Evolutionary conservation across 2,113 vertebrate species (phyloP).

Genomic region (Elaphurus davidianus): DNA sequence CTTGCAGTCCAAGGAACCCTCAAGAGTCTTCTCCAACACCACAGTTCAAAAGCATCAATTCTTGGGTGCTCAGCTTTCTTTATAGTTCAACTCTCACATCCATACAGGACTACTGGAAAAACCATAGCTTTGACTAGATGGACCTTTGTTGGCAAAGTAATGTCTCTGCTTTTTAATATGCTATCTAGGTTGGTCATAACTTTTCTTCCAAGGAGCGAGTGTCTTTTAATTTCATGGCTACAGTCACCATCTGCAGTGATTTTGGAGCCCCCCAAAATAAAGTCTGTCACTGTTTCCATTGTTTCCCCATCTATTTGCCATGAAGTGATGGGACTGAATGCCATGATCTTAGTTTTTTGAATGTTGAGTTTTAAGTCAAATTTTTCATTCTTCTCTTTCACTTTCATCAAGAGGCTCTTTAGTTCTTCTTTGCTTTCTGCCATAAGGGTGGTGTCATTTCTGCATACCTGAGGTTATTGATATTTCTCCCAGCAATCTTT

Average conservation of each 20-base stretch:
- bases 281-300: not conserved
- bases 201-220: not conserved
- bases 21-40: not conserved
- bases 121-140: not conserved
- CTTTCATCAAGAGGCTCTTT: not conserved
- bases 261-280: not conserved
- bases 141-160: not conserved
- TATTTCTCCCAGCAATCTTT: not conserved
- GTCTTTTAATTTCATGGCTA: not conserved
- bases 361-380: not conserved
- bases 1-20: not conserved
- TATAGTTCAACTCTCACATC: not conserved
- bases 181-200: not conserved
- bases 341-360: not conserved
- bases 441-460: not conserved
- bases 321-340: not conserved
- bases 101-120: not conserved
- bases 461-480: not conserved
- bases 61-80: not conserved
- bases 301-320: not conserved
- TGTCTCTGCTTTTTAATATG: not conserved
- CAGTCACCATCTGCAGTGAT: not conserved
- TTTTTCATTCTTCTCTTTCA: not conserved
- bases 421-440: not conserved
- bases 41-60: not conserved